A percentile compares a stretch with the other conserved stretches of the same genome.
These are phyloP conservation scores for Monopis laevigella DNA, from an alignment of 2,888 invertebrate genomes.

Conservation along the genomic window DNA sequence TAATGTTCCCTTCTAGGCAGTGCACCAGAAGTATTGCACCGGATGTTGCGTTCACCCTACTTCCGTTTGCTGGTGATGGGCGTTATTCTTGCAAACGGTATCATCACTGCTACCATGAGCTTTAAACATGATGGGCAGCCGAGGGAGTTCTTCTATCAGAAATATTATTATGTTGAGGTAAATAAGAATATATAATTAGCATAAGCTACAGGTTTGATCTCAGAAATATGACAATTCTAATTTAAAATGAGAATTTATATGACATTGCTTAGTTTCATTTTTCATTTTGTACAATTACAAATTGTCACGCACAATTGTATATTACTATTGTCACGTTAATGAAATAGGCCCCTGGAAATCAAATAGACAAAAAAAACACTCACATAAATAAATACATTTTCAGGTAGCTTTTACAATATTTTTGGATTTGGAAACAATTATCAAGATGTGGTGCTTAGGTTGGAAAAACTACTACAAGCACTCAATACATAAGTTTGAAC, in stretches of 20 bases:
- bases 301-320: too few relatives aligned
- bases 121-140: slow-evolving; percentile 92
- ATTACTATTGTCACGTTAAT: too few relatives aligned
- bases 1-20: slow-evolving; percentile 57
- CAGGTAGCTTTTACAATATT: slow-evolving; percentile 93
- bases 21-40: slow-evolving; percentile 87
- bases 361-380: too few relatives aligned
- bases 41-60: slow-evolving; percentile 87
- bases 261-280: too few relatives aligned
- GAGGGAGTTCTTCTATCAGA: slow-evolving; percentile 83
- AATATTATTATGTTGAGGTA: slow-evolving; percentile 93
- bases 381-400: slow-evolving; percentile 23
- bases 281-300: too few relatives aligned
- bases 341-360: too few relatives aligned
- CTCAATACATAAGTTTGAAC: slow-evolving; percentile 97
- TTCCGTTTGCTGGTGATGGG: slow-evolving; percentile 95
- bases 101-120: slow-evolving; percentile 95
- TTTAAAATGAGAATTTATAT: too few relatives aligned
- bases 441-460: slow-evolving; percentile 98
- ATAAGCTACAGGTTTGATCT: too few relatives aligned
- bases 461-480: slow-evolving; percentile 95
- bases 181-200: not conserved
- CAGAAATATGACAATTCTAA: too few relatives aligned
- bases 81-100: slow-evolving; percentile 93
- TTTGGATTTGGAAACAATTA: slow-evolving; percentile 91